These are phyloP conservation scores for Archips xylosteana DNA, from an alignment of 2,888 invertebrate genomes.

Conservation along the genomic window DNA sequence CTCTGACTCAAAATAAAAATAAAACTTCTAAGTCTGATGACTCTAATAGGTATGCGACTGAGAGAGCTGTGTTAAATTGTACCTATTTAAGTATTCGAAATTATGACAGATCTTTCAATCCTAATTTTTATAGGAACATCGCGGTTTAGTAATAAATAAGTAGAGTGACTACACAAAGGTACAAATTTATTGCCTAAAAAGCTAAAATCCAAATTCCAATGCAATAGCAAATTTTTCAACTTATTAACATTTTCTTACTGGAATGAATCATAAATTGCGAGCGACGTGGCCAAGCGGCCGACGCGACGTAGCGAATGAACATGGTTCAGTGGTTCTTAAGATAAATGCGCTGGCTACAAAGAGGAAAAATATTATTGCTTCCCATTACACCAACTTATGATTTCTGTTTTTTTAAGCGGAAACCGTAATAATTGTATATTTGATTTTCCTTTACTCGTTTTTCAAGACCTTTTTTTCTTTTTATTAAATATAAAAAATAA, in stretches of 20 bases:
- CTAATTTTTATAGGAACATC: too few species aligned
- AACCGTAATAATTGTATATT: constrained; percentile 7
- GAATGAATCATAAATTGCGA: constrained; percentile 30
- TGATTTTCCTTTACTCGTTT: not conserved
- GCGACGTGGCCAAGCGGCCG: constrained; percentile 24
- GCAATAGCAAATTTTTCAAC: constrained; percentile 1
- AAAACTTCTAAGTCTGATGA: too few species aligned
- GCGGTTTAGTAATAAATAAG: not conserved
- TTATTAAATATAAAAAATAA: not conserved
- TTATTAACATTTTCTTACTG: constrained; percentile 25
- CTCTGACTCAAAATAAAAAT: too few species aligned
- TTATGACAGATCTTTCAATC: too few species aligned
- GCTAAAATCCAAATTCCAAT: not conserved
- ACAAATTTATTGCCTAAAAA: not conserved
- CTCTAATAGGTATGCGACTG: too few species aligned
- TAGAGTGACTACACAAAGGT: not conserved
- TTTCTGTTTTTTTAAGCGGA: constrained; percentile 13
- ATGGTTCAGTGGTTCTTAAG: constrained; percentile 32
- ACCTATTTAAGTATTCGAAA: too few species aligned
- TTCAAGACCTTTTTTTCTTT: not conserved
- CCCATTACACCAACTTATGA: constrained; percentile 8
- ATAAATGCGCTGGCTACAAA: constrained; percentile 29
- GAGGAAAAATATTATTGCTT: constrained; percentile 32
- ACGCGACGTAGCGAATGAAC: constrained; percentile 29
- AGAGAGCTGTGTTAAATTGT: too few species aligned